Conservation (phyloP, 2,888 invertebrate species). For the Stegophylla sp. region DNA sequence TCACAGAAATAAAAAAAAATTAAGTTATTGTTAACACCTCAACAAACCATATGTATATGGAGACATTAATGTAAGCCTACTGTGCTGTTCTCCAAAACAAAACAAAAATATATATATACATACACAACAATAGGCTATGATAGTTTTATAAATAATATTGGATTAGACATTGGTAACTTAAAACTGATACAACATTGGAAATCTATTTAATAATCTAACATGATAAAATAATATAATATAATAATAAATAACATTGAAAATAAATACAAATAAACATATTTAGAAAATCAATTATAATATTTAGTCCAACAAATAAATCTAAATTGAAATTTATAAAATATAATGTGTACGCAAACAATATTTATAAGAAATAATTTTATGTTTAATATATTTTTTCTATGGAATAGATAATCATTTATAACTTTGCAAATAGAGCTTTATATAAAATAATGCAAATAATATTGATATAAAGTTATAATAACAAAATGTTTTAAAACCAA, state of each 20-base stretch:
- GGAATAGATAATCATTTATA: conserved; percentile 9
- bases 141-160: conserved; percentile 47
- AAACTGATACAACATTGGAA: conserved; percentile 42
- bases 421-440: conserved; percentile 9
- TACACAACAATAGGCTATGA: conserved; percentile 35
- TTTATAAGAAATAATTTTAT: background rate
- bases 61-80: conserved; percentile 45
- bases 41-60: conserved; percentile 51
- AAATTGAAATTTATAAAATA: background rate
- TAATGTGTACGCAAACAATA: background rate
- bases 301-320: background rate
- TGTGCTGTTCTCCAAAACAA: conserved; percentile 26
- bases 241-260: conserved; percentile 38
- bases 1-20: conserved; percentile 54
- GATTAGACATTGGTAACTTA: conserved; percentile 54
- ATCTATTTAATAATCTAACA: conserved; percentile 48
- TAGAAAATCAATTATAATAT: conserved; percentile 6
- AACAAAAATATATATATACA: conserved; percentile 13
- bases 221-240: conserved; percentile 24
- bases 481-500: conserved; percentile 11
- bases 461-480: conserved; percentile 24
- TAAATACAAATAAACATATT: conserved; percentile 34
- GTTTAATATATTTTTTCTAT: background rate
- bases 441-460: conserved; percentile 1
- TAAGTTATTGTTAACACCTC: conserved; percentile 50